Conservation (phyloP, 1,140 invertebrate species). For the Hylyphantes graminicola region DNA sequence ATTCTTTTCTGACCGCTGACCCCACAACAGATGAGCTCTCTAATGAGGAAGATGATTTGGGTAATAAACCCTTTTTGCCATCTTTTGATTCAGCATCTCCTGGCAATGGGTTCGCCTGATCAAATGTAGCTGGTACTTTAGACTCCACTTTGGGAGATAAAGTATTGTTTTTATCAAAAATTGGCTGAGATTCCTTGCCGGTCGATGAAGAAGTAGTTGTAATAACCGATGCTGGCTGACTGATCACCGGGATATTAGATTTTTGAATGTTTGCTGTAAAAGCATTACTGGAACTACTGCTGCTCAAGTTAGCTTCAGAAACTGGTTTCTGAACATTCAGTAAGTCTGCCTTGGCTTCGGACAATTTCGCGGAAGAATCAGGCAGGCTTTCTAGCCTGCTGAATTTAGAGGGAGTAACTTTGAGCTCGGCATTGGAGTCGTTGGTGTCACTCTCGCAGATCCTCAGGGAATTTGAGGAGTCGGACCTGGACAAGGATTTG, state of each 20-base stretch:
- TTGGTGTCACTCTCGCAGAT: slow-evolving; percentile 58
- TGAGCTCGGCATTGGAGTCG: slow-evolving; percentile 40
- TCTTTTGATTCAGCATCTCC: too few relatives aligned
- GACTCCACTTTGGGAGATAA: background rate
- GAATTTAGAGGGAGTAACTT: background rate
- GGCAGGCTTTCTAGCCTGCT: slow-evolving; percentile 16
- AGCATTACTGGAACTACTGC: background rate
- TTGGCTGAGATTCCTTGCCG: background rate
- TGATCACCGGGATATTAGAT: background rate
- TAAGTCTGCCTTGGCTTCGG: background rate
- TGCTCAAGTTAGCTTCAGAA: background rate
- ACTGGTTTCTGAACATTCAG: background rate
- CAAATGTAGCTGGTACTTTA: background rate
- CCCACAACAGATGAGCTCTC: too few relatives aligned
- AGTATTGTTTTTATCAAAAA: background rate
- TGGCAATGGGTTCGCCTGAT: too few relatives aligned
- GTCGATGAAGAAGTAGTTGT: background rate
- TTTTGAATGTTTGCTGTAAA: background rate
- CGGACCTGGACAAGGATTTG: slow-evolving; percentile 34
- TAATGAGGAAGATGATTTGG: too few relatives aligned
- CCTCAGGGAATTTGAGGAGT: slow-evolving; percentile 41
- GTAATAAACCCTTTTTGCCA: too few relatives aligned
- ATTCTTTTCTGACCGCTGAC: too few relatives aligned
- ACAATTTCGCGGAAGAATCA: background rate
- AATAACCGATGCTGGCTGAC: slow-evolving; percentile 29